Evolutionary conservation across 1,140 invertebrate genomes (phyloP), one percentile per base, ranked within the genome.

Genomic region (Caenorhabditis remanei): DNA sequence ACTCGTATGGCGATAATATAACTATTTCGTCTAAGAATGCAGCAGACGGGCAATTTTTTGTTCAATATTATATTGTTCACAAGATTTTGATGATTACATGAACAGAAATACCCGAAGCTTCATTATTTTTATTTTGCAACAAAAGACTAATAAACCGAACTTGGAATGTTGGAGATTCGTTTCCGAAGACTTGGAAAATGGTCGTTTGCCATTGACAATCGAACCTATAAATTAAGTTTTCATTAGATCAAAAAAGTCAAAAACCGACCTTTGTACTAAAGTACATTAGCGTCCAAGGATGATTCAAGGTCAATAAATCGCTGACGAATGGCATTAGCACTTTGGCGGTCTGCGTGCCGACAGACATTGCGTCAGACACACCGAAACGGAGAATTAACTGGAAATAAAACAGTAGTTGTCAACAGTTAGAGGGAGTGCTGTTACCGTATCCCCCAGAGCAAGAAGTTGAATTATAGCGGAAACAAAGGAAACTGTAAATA

Each of bases 291-390:
- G 65, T 71, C 65, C 65, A 71, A 2, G 65, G 65, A 71, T 71
- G 65, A 71, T 71, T 71, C 40, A 71, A 71, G 16, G 65, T 71
- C 16, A 71, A 46, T 19, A 71, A 43, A 46, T 71, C 65, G 24
- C 65, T 71, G 19, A 71, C 65, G 19, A 71, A 71, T 43, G 65
- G 65, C 65, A 71, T 71, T 46, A 71, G 14, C 19, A 46, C 14
- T 46, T 71, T 71, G 14, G 65, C 65, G 6, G 65, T 71, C 41
- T 71, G 65, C 4, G 41, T 46, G 14, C 65, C 65, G 21, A 11
- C 65, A 32, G 65, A 71, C 65, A 43, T 46, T 46, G 40, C 13
- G 13, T 71, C 65, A 43, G 65, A 43, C 16, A 41, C 3, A 43
- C 40, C 11, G 11, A 9, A 5, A 9, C 11, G 41, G 19, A 71